These are phyloP conservation scores for Norana najaformis DNA, from an alignment of 2,888 invertebrate genomes.

Conservation along the genomic window DNA sequence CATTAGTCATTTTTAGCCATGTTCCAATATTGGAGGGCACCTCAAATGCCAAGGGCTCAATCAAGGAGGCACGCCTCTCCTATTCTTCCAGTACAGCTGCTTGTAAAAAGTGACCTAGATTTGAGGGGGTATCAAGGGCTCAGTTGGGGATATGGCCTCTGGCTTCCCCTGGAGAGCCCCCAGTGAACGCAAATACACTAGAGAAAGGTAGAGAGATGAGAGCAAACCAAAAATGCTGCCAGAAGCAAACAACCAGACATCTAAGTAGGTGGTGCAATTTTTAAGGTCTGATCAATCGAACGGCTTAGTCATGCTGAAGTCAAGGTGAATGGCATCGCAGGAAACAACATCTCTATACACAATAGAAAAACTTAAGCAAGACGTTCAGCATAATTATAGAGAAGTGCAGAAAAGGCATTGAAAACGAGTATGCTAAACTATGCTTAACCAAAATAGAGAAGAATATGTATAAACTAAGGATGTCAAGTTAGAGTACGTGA, in stretches of 20 bases:
- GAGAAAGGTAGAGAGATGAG: neutral
- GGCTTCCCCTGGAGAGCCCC: neutral
- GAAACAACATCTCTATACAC: neutral
- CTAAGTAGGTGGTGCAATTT: neutral
- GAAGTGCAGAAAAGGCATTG: neutral
- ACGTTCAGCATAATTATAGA: neutral
- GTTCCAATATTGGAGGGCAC: neutral
- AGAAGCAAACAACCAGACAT: neutral
- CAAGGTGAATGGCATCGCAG: neutral
- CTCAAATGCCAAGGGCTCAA: neutral
- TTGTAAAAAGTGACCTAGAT: neutral
- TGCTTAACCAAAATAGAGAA: no score
- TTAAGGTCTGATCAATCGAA: neutral
- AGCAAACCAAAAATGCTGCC: neutral
- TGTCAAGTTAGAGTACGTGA: no score
- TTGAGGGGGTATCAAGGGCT: neutral
- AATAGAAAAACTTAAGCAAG: neutral
- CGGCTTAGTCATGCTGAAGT: neutral
- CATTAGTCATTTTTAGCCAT: neutral
- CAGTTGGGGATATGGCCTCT: neutral
- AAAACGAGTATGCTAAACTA: neutral
- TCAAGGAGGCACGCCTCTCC: neutral
- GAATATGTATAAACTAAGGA: no score
- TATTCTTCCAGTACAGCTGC: neutral
- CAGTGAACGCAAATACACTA: neutral